Conservation (phyloP, 2,797 vertebrate genomes). For the Catharus ustulatus region DNA sequence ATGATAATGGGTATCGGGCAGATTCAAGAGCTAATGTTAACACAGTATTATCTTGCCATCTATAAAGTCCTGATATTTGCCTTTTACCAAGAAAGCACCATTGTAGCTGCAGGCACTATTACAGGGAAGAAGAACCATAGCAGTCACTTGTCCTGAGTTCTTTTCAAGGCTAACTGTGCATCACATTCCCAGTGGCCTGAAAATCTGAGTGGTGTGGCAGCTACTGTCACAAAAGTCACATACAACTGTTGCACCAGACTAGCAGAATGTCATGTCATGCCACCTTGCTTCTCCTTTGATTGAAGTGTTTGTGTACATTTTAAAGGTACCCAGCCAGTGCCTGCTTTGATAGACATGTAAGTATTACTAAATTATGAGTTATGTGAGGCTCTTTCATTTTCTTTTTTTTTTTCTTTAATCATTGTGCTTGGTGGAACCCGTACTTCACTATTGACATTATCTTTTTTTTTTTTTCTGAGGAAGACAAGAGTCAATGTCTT, state of each 20-base stretch:
- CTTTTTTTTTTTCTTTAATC: neutral
- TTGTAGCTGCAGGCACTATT: conserved; percentile 13
- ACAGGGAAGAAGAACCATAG: conserved; percentile 1
- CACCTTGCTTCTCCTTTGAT: conserved; percentile 38
- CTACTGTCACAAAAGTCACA: neutral
- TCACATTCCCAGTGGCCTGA: conserved; percentile 59
- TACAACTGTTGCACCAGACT: conserved; percentile 14
- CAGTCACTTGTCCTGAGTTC: neutral
- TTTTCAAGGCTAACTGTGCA: neutral
- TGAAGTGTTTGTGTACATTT: conserved; percentile 20
- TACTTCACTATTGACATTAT: conserved; percentile 71
- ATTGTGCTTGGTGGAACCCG: conserved; percentile 46
- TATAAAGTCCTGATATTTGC: conserved; percentile 44
- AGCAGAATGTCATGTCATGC: conserved; percentile 27
- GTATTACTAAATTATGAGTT: conserved; percentile 52
- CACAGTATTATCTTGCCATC: conserved; percentile 10
- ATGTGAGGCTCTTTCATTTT: neutral
- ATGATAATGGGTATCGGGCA: conserved; percentile 22
- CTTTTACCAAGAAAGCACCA: conserved; percentile 38
- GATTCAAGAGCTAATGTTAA: conserved; percentile 48
- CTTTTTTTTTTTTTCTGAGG: conserved; percentile 55
- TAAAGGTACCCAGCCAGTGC: conserved; percentile 59
- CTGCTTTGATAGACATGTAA: conserved; percentile 53
- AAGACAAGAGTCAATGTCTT: conserved; percentile 70
- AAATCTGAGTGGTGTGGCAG: conserved; percentile 31